phyloP scores from a whole-genome alignment of 2,113 vertebrate genomes.

The Epinephelus moara region DNA sequence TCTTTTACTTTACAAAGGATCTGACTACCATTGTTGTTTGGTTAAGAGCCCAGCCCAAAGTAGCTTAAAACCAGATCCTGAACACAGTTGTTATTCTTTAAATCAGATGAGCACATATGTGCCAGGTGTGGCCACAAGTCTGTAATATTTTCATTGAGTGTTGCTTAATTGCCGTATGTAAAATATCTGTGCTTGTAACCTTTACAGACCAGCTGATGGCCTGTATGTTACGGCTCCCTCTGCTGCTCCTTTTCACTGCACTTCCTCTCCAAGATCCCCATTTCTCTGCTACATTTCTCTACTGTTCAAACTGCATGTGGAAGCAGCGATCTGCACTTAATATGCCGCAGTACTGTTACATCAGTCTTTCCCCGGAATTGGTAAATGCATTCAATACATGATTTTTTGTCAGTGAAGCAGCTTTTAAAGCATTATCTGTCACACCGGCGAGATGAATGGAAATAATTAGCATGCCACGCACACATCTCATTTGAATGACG shows the following conservation, averaged over 20 bases:
- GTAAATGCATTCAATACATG: slow-evolving; percentile 23
- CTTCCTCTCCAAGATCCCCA: background rate
- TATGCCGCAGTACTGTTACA: slow-evolving; percentile 8
- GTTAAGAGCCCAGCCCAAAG: too few species aligned
- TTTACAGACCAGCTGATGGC: slow-evolving; percentile 5
- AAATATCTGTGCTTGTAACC: slow-evolving; percentile 5
- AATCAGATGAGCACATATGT: too few species aligned
- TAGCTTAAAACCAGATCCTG: too few species aligned
- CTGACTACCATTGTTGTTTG: too few species aligned
- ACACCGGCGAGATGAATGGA: slow-evolving; percentile 46
- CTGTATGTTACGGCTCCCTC: background rate
- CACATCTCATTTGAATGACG: slow-evolving; percentile 52
- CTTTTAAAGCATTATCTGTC: slow-evolving; percentile 50
- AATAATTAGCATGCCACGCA: slow-evolving; percentile 53
- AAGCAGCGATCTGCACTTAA: background rate
- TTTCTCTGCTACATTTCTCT: slow-evolving; percentile 25
- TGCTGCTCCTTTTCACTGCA: slow-evolving; percentile 9
- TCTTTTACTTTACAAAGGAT: too few species aligned
- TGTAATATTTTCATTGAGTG: background rate
- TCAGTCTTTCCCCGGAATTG: slow-evolving; percentile 11
- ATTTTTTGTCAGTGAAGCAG: slow-evolving; percentile 31
- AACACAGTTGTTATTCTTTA: too few species aligned
- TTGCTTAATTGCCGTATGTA: background rate
- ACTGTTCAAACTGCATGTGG: slow-evolving; percentile 5
- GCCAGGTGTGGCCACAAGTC: background rate